A percentile compares a stretch with the other conserved stretches of the same genome.
These are phyloP conservation scores for Donacobius atricapilla DNA, from an alignment of 2,113 vertebrate species.

Conservation along the genomic window DNA sequence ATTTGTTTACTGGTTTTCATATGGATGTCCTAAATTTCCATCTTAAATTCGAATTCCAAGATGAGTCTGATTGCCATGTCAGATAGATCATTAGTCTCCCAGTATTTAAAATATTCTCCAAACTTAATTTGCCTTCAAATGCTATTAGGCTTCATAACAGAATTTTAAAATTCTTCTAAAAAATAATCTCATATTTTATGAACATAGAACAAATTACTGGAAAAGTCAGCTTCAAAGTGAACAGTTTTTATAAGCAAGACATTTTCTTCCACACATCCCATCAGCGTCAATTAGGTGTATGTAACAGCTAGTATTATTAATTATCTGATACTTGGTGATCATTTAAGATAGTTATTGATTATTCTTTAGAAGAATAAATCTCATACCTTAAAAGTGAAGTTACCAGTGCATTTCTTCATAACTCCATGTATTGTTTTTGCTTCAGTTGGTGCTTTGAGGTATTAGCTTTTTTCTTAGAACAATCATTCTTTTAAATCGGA, in stretches of 20 bases:
- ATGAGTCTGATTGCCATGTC: background rate
- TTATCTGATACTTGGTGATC: background rate
- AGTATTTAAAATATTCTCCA: background rate
- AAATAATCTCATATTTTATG: background rate
- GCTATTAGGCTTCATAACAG: background rate
- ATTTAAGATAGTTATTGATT: background rate
- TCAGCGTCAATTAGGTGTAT: background rate
- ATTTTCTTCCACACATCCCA: background rate
- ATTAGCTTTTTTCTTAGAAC: background rate
- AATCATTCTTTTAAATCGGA: background rate
- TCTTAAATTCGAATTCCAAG: background rate
- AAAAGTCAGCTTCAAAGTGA: background rate
- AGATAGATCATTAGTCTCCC: background rate
- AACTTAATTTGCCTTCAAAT: background rate
- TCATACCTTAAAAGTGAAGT: background rate
- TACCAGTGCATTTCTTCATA: background rate
- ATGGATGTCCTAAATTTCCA: background rate
- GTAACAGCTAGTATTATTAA: background rate
- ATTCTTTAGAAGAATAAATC: background rate
- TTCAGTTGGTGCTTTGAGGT: background rate
- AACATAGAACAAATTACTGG: background rate
- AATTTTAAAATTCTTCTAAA: background rate
- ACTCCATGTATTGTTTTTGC: background rate
- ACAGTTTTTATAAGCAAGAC: background rate
- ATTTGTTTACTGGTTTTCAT: background rate